phyloP scores from a whole-genome alignment of 1,140 invertebrate species.

The Pseudoatta argentina region DNA sequence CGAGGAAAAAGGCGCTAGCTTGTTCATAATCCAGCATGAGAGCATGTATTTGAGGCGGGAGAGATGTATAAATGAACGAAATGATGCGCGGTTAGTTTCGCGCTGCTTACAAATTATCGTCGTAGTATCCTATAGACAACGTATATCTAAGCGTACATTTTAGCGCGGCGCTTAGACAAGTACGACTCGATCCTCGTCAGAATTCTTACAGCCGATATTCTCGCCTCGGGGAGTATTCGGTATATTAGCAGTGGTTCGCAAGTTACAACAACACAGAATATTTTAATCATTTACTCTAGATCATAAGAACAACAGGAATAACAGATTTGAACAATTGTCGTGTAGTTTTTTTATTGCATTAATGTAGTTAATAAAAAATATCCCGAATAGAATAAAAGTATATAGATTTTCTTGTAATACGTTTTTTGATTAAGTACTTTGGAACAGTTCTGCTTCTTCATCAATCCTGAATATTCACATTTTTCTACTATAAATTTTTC shows the following conservation, averaged over 20 bases:
- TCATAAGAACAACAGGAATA: neutral
- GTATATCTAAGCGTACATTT: slow-evolving; percentile 56
- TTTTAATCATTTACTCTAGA: slow-evolving; percentile 1
- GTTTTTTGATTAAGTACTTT: neutral
- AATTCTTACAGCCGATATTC: slow-evolving; percentile 66
- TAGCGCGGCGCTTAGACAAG: slow-evolving; percentile 43
- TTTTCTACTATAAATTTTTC: neutral
- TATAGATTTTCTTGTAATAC: neutral
- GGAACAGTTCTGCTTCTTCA: neutral
- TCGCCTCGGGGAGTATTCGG: slow-evolving; percentile 64
- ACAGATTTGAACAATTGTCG: neutral
- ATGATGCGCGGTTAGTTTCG: slow-evolving; percentile 50
- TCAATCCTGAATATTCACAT: neutral
- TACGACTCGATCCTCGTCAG: slow-evolving; percentile 54
- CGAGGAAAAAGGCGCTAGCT: slow-evolving; percentile 28
- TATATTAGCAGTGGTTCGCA: slow-evolving; percentile 72
- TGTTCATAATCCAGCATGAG: slow-evolving; percentile 33
- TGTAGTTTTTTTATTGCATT: neutral
- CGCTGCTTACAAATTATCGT: slow-evolving; percentile 69
- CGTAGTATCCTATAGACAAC: slow-evolving; percentile 57
- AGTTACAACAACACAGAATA: slow-evolving; percentile 1
- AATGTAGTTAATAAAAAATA: neutral
- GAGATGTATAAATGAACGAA: slow-evolving; percentile 56
- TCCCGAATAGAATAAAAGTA: neutral
- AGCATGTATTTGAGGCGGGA: slow-evolving; percentile 9